Evolutionary conservation across 2,797 vertebrate species (phyloP), one percentile per base, ranked within the genome.

Genomic region (Gadopsis marmoratus): DNA sequence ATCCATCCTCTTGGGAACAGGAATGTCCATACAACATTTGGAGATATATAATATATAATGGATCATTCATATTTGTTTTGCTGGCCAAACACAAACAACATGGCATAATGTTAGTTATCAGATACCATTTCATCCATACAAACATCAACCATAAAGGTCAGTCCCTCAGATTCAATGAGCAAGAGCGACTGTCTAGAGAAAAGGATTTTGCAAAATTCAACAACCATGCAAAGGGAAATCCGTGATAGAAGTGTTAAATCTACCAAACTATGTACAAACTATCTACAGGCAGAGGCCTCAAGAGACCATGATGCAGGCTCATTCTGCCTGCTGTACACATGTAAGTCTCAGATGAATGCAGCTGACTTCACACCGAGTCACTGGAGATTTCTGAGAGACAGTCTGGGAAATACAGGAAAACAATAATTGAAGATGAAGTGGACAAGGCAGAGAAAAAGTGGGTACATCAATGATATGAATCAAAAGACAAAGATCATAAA

Each of bases 231-330:
- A 56, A 51, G 48, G 63, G 61, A 85, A 84, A 85, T 78, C 81
- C 71, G 74, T 82, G 71, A 64, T 51, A 51, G 62, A 67, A 11
- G 71, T 84, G 85, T 77, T 64, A 81, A 74, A 59, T 59, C 62
- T 39, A 31, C 58, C 71, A 65, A 31, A 68, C 41, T 35, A 29
- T 60, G 48, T 50, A 65, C 71, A 65, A 31, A 68, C 41, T 35
- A 29, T 60, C 53, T 50, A 65, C 62, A 82, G 62, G 53, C 68
- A 37, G 70, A 69, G 61, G 58, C 63, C 84, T 71, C 84, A 17
- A 17, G 76, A 81, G 78, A 70, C 79, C 82, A 70, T 54, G 75
- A 88, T 66, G 71, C 78, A 79, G 76, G 82, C 66, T 59, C 78
- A 63, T 59, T 63, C 59, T 35, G n/a, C 23, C 63, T 76, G 31